phyloP scores from a whole-genome alignment of 1,140 invertebrate genomes.

The Geopemphigus sp. region DNA sequence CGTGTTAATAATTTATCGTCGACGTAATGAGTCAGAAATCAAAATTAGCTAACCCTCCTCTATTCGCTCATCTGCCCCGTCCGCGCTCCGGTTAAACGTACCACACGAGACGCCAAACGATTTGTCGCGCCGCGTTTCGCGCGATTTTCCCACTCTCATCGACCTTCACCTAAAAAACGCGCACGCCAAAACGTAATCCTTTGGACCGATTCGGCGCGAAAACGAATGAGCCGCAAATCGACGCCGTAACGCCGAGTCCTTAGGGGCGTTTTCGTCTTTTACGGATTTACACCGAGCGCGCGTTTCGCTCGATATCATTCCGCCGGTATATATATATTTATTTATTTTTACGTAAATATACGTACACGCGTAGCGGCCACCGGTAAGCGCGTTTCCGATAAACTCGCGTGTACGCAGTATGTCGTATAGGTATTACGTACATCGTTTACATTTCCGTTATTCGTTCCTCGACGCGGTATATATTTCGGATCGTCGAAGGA shows the following conservation, averaged over 20 bases:
- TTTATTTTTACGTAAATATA: no score
- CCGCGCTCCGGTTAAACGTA: neutral
- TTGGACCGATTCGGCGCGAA: neutral
- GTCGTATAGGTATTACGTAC: neutral
- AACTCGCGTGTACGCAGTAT: neutral
- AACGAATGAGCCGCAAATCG: no score
- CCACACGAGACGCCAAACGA: slow-evolving; percentile 14
- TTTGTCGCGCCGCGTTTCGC: slow-evolving; percentile 25
- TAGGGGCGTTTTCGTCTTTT: neutral
- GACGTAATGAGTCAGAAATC: slow-evolving; percentile 42
- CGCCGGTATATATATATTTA: no score
- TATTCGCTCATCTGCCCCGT: no score
- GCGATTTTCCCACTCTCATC: neutral
- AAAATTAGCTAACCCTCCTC: slow-evolving; percentile 22
- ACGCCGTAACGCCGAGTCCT: no score
- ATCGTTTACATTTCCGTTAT: neutral
- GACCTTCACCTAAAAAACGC: slow-evolving; percentile 22
- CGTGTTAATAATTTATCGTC: slow-evolving; percentile 35
- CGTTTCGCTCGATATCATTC: neutral
- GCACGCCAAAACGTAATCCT: neutral
- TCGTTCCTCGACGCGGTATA: neutral
- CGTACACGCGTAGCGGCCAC: no score
- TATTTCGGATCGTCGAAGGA: neutral
- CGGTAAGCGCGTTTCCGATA: neutral
- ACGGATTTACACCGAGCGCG: neutral